Evolutionary conservation across 2,888 invertebrate species (phyloP).

Genomic region (Chrysotoxum bicinctum): DNA sequence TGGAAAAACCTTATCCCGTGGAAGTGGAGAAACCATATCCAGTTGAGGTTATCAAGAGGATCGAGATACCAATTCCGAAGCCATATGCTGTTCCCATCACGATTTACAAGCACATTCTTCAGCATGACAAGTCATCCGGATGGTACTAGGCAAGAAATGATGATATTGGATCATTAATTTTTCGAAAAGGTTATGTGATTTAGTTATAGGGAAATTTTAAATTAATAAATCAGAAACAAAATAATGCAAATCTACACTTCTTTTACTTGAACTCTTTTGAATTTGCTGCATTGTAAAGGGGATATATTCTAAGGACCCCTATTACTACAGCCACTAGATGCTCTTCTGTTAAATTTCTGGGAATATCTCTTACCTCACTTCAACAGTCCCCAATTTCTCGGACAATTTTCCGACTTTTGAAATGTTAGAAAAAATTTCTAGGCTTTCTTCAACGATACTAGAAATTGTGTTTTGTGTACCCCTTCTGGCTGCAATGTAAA

Average conservation of each 20-base stretch:
- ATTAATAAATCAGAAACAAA: background rate
- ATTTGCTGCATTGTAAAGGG: too few species aligned
- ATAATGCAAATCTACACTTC: background rate
- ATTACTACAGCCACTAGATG: too few species aligned
- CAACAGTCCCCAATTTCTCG: too few species aligned
- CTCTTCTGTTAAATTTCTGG: too few species aligned
- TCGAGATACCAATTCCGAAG: conserved; percentile 87
- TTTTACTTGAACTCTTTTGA: background rate
- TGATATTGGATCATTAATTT: background rate
- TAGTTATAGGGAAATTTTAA: conserved; percentile 36
- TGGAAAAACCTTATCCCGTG: conserved; percentile 86
- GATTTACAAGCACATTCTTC: conserved; percentile 89
- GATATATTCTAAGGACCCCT: too few species aligned
- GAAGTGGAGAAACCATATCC: conserved; percentile 89
- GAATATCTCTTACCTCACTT: too few species aligned
- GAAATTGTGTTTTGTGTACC: too few species aligned
- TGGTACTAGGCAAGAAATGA: conserved; percentile 37
- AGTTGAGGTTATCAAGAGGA: conserved; percentile 88
- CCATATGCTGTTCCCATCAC: conserved; percentile 89
- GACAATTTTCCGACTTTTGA: too few species aligned
- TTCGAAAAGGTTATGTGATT: conserved; percentile 56
- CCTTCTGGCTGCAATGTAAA: too few species aligned
- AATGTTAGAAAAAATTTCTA: too few species aligned
- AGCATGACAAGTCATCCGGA: conserved; percentile 80
- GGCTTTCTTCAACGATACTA: too few species aligned